These are phyloP conservation scores for Cerceris rybyensis DNA, from an alignment of 2,888 invertebrate species.

Conservation along the genomic window DNA sequence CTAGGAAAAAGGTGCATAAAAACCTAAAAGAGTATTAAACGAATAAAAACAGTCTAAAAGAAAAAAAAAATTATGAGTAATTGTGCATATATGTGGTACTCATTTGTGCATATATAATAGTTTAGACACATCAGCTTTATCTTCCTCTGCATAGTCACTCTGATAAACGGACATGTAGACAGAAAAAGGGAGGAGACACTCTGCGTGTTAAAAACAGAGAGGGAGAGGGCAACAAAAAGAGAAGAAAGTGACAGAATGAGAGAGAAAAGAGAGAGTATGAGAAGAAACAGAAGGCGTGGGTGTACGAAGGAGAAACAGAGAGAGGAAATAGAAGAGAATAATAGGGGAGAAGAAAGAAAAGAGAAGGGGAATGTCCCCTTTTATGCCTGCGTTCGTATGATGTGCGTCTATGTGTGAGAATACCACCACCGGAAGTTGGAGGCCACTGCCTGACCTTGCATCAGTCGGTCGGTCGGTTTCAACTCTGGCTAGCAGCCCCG, in stretches of 20 bases:
- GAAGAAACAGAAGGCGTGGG: constrained; percentile 10
- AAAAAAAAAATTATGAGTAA: too few species aligned
- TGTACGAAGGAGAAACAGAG: constrained; percentile 6
- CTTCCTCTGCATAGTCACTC: too few species aligned
- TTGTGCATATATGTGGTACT: too few species aligned
- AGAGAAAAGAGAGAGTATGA: neutral
- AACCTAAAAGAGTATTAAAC: too few species aligned
- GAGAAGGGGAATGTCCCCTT: constrained; percentile 52
- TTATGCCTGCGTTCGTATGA: constrained; percentile 61
- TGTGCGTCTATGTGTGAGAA: constrained; percentile 63
- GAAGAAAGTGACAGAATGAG: neutral
- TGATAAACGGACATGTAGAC: neutral
- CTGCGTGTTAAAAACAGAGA: neutral
- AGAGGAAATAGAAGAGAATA: constrained; percentile 4
- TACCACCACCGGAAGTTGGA: constrained; percentile 81
- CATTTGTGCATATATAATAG: too few species aligned
- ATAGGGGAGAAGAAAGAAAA: constrained; percentile 17
- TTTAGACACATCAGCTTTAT: too few species aligned
- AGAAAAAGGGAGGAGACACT: neutral
- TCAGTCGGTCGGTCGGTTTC: constrained; percentile 71
- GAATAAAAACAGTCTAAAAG: too few species aligned
- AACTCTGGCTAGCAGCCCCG: constrained; percentile 62
- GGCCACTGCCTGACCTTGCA: constrained; percentile 81
- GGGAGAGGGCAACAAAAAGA: neutral
- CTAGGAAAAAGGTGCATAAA: too few species aligned